phyloP scores from a whole-genome alignment of 2,797 vertebrate genomes.

The Borostomias antarcticus region DNA sequence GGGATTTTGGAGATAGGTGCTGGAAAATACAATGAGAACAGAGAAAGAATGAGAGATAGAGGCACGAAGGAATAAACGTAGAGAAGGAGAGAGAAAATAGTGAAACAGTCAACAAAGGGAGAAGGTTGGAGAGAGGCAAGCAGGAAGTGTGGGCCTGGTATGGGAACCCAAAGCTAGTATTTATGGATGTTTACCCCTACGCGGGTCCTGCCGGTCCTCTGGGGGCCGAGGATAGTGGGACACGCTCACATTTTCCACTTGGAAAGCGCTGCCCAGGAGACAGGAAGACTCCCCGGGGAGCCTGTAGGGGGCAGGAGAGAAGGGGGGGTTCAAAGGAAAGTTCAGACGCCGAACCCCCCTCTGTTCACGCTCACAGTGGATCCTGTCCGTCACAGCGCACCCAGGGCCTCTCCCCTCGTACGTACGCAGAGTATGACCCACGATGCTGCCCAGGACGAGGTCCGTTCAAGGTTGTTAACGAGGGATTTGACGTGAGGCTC shows the following conservation, averaged over 20 bases:
- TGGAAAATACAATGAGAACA: conserved; percentile 10
- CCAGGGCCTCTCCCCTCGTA: conserved; percentile 6
- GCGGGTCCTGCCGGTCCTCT: conserved; percentile 57
- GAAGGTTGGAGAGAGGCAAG: conserved; percentile 28
- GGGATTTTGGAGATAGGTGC: too few species aligned
- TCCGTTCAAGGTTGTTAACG: neutral
- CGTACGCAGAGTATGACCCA: neutral
- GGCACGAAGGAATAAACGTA: conserved; percentile 37
- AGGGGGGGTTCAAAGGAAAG: neutral
- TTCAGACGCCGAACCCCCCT: too few species aligned
- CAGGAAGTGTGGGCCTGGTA: conserved; percentile 49
- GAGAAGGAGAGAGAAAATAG: conserved; percentile 36
- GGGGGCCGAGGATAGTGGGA: too few species aligned
- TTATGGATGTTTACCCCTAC: conserved; percentile 74
- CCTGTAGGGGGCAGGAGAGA: neutral
- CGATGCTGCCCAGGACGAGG: neutral
- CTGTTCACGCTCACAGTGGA: neutral
- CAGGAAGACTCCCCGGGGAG: conserved; percentile 39
- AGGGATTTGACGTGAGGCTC: neutral
- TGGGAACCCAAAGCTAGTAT: conserved; percentile 69
- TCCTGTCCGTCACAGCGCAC: neutral
- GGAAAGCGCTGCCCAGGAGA: conserved; percentile 60
- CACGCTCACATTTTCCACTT: conserved; percentile 74
- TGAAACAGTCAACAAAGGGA: neutral
- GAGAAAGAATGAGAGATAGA: conserved; percentile 5